Evolutionary conservation across 1,140 invertebrate species (phyloP), one percentile per base, ranked within the genome.

Genomic region (Helicoverpa zea): DNA sequence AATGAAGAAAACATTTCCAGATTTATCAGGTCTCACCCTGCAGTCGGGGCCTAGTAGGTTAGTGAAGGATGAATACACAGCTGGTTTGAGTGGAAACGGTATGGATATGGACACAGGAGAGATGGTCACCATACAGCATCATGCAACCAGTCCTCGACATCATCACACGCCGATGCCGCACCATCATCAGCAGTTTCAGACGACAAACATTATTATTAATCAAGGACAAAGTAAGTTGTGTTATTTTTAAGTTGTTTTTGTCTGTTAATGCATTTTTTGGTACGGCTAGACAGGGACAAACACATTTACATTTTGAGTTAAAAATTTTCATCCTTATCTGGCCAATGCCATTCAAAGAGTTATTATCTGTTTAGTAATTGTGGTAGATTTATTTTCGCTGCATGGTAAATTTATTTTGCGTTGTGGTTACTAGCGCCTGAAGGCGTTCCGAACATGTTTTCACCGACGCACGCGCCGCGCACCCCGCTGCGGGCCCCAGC

Each of bases 21-120:
- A 98, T 96, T 95, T 98, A 59, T 98, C 98, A 68, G 98, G 98
- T 9, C 94, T 98, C 35, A 98, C 98, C 51, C 95, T 98, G 63
- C 98, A 98, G 91, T 97, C 97, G 7, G 97, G 97, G 14, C 96
- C 97, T 29, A 96, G 96, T 92, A 95, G 96, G 84, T 91, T 97
- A 80, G 96, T 97, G 3, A 97, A 97, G 95, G 98, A 98, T 96
- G 98, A 98, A 93, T 98, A 98, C 92, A 97, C 97, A 23, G 97
- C 97, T 52, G 97, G 97, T 30, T 95, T 96, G 10, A 95, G 96
- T 54, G 95, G 95, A 88, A 87, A 96, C 92, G 89, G 96, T 59
- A 97, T 98, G 97, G 97, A 98, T 79, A 97, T 98, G 84, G 97
- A 98, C 87, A 96, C 96, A 16, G 97, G 97, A 61, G 96, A 96